Percentiles rank a stretch among this genome's conserved stretches.
Conservation (phyloP, 2,888 invertebrate species). For the Crematogaster levior region DNA sequence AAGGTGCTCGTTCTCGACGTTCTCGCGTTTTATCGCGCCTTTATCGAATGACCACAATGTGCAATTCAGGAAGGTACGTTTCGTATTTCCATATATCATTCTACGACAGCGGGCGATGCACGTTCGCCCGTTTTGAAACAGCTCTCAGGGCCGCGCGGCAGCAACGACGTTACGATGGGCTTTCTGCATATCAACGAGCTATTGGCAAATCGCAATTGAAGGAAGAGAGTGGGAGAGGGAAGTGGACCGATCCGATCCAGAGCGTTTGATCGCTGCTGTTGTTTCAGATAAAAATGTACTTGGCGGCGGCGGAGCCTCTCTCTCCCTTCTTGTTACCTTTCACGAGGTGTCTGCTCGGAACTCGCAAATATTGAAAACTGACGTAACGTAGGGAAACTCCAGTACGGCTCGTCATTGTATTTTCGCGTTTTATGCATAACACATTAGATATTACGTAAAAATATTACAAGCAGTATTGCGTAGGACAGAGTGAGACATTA, state of each 20-base stretch:
- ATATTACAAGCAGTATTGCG: neutral
- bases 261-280: conserved; percentile 47
- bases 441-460: conserved; percentile 43
- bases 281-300: conserved; percentile 70
- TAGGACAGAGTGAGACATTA: neutral
- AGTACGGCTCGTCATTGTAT: neutral
- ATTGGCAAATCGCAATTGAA: conserved; percentile 71
- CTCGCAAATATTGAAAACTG: conserved; percentile 44
- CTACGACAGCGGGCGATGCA: conserved; percentile 50
- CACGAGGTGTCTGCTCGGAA: conserved; percentile 64
- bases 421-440: conserved; percentile 26
- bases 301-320: conserved; percentile 58
- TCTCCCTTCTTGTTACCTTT: conserved; percentile 67
- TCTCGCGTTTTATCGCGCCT: conserved; percentile 11
- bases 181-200: conserved; percentile 76
- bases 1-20: neutral
- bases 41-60: conserved; percentile 13
- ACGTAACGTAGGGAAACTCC: neutral
- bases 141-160: conserved; percentile 49
- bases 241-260: conserved; percentile 54
- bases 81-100: conserved; percentile 66
- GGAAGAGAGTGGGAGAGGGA: conserved; percentile 28
- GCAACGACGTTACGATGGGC: conserved; percentile 64
- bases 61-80: conserved; percentile 1
- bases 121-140: conserved; percentile 73